Base-by-base conservation (phyloP, 2,888 invertebrate species). In the Melinaea marsaeus region DNA sequence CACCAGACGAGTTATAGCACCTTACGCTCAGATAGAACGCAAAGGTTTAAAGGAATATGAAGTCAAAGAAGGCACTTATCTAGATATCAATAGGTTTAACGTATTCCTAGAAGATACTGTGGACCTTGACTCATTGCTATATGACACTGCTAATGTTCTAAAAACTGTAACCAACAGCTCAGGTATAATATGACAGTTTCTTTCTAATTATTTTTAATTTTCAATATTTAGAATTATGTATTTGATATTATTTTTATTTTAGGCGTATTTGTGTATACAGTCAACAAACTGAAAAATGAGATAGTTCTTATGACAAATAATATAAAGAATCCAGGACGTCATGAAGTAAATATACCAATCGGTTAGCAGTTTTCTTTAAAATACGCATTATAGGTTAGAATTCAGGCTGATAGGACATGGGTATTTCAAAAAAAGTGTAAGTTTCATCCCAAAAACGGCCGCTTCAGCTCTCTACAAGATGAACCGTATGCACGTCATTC, bases 221-320 rank as follows among this genome's bases (percentile, higher is more conserved):
- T n/a, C 33, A 42, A 1, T 4, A 22, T 54, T 54, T 6, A 42
- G 7, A 42, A 42, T 42, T 42, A 42, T 42, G 9, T 57, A 34
- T 46, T 34, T 55, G 33, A 13, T 13, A 55, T 33, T 6, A 37
- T 35, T 33, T 34, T 45, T 64, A 47, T 80, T 80, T 5, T 79
- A 92, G 92, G 92, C 22, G 91, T 91, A 4, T 91, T 92, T 62
- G 80, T 93, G 32, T 93, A 93, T 72, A 88, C 91, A 64, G 92
- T 93, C 0, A 90, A 93, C 71, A 79, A 85, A 32, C 62, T 84
- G 32, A 86, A 81, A 55, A 91, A 92, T 62, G 92, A 93, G 79
- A 91, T 93, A 57, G 88, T 92, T 35, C 79, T 92, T 66, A 90
- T 91, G 81, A 86, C 92, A 3, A 88, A 86, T 55, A 85, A 87